Base-by-base conservation (phyloP, 1,140 invertebrate species). In the Sycophaga agraensis region DNA sequence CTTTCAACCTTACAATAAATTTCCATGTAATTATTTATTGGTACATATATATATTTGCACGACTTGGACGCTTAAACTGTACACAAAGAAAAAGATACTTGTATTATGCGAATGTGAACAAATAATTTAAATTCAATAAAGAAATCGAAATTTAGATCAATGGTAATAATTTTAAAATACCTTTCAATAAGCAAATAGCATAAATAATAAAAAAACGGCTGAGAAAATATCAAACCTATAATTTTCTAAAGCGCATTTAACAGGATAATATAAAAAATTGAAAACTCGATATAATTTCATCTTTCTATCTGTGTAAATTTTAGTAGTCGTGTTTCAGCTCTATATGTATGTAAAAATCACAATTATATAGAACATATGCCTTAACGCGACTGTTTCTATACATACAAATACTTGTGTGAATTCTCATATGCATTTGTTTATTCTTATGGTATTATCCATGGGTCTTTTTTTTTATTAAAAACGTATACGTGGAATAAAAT, bases 401-500 rank as follows among this genome's bases (percentile, higher is more conserved):
- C 50, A 16, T 59, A 48, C 34, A 11, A 35, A 46, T 17, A 61
- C 21, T 39, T 39, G 9, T 22, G 12, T 17, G 12, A 50, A 2
- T 40, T 19, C 5, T 4, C 21, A 21, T 31, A 21, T 40, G 9
- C 12, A 14, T 50, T 16, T 16, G 53, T 64, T 26, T 31, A 31
- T 42, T 35, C 71, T 71, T 65, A n/a, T n/a, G n/a, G n/a, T n/a
- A n/a, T n/a, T n/a, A n/a, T n/a, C n/a, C n/a, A n/a, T n/a, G n/a
- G n/a, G n/a, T 68, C 70, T 64, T 72, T 63, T 74, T 69, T 68
- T 65, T 68, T 76, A 73, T 75, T 78, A 77, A 67, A 74, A 72
- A 74, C 65, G 59, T 68, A 68, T 68, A 74, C 77, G 76, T 77
- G 75, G 70, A 78, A 78, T 78, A 76, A 73, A 73, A 67, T 37